Evolutionary conservation across 1,140 invertebrate genomes (phyloP).

Genomic region (Procambarus virginalis): DNA sequence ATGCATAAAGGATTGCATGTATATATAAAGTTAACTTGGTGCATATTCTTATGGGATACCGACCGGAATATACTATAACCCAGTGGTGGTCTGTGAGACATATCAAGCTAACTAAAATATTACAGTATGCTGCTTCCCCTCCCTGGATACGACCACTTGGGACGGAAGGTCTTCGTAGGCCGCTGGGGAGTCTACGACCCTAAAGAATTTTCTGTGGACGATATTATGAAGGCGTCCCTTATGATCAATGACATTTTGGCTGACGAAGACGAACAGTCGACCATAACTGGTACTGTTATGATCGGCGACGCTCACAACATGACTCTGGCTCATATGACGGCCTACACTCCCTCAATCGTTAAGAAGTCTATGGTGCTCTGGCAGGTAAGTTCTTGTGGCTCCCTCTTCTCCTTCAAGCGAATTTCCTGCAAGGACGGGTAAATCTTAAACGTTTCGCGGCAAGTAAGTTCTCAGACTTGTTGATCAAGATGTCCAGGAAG

Average conservation of each 20-base stretch:
- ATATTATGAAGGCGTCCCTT: conserved; percentile 38
- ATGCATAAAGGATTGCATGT: too few relatives aligned
- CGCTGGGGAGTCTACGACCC: conserved; percentile 70
- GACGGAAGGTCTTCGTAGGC: conserved; percentile 64
- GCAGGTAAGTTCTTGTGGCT: conserved; percentile 75
- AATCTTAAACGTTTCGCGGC: too few relatives aligned
- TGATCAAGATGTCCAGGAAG: too few relatives aligned
- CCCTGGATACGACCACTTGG: conserved; percentile 64
- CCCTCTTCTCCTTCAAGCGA: too few relatives aligned
- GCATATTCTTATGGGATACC: too few relatives aligned
- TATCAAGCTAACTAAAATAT: too few relatives aligned
- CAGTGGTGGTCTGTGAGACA: too few relatives aligned
- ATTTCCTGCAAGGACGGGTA: too few relatives aligned
- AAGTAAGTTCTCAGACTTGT: too few relatives aligned
- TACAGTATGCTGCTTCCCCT: conserved; percentile 63
- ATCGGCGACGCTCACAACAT: conserved; percentile 72
- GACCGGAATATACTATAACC: too few relatives aligned
- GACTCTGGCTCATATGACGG: conserved; percentile 72
- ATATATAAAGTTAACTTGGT: too few relatives aligned
- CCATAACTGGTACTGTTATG: conserved; percentile 72
- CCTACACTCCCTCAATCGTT: conserved; percentile 72
- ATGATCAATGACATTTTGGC: conserved; percentile 58
- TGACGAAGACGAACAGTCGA: conserved; percentile 71
- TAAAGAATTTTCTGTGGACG: conserved; percentile 71
- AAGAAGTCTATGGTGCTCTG: conserved; percentile 79